These are phyloP conservation scores for Trogon melanurus DNA, from an alignment of 2,113 vertebrate genomes.

Conservation along the genomic window DNA sequence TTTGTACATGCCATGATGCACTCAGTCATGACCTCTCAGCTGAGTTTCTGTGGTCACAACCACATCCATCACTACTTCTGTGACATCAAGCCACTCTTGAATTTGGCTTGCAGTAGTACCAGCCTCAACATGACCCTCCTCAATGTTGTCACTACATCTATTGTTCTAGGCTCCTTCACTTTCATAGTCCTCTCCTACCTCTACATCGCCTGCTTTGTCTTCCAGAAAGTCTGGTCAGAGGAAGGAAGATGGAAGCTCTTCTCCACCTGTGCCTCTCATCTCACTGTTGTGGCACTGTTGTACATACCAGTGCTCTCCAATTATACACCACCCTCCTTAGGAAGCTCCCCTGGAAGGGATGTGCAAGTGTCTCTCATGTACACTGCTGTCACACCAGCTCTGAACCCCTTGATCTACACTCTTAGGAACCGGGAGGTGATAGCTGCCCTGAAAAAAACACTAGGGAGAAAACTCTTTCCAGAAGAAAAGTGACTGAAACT, in stretches of 20 bases:
- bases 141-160: background rate
- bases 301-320: background rate
- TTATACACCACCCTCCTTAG: background rate
- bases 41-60: background rate
- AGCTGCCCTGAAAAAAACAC: background rate
- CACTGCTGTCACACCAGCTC: background rate
- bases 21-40: background rate
- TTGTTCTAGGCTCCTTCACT: background rate
- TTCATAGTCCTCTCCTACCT: background rate
- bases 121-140: background rate
- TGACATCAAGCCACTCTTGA: background rate
- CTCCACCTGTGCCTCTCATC: slow-evolving; percentile 8
- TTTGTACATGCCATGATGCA: background rate
- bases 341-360: background rate
- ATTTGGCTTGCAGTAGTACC: background rate
- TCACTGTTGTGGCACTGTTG: background rate
- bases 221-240: background rate
- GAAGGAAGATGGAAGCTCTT: slow-evolving; percentile 11
- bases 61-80: background rate
- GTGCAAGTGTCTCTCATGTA: background rate
- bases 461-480: background rate
- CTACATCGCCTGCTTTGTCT: background rate
- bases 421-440: slow-evolving; percentile 64
- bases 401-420: slow-evolving; percentile 62
- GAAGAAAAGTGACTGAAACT: background rate